Evolutionary conservation across 2,113 vertebrate species (phyloP).

Genomic region (Osmerus eperlanus): DNA sequence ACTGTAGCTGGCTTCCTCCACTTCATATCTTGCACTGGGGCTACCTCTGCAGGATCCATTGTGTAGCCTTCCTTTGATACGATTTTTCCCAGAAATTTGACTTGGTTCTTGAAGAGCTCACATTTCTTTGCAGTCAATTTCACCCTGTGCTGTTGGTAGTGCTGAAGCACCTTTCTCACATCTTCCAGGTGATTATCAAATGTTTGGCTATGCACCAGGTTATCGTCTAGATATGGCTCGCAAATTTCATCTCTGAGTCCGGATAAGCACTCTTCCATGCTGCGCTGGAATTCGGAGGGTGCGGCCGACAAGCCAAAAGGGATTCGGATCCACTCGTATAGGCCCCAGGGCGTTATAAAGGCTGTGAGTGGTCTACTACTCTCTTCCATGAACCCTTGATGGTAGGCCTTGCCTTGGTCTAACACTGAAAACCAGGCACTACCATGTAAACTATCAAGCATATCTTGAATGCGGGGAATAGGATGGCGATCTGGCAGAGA

Average conservation of each 20-base stretch:
- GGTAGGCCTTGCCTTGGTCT: no score
- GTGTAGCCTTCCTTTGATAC: conserved; percentile 18
- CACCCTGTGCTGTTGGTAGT: conserved; percentile 20
- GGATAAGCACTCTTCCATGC: conserved; percentile 23
- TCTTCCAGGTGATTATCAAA: conserved; percentile 26
- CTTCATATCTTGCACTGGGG: conserved; percentile 2
- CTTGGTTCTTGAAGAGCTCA: conserved; percentile 24
- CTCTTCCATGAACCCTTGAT: no score
- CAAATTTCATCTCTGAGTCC: conserved; percentile 25
- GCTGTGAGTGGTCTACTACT: no score
- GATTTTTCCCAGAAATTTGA: conserved; percentile 16
- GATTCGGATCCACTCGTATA: no score
- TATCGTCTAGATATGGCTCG: conserved; percentile 21
- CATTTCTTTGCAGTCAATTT: conserved; percentile 29
- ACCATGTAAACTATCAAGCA: no score
- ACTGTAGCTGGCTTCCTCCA: conserved; percentile 4
- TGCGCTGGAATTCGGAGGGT: conserved; percentile 3
- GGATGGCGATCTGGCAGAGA: no score
- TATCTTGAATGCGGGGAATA: conserved; percentile 8
- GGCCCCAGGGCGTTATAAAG: no score
- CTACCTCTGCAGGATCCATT: neutral
- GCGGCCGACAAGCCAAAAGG: conserved; percentile 18
- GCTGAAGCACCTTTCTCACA: conserved; percentile 2
- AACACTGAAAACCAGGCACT: no score
- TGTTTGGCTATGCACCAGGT: conserved; percentile 23